Conservation (phyloP, 2,797 vertebrate genomes). For the Semotilus atromaculatus region DNA sequence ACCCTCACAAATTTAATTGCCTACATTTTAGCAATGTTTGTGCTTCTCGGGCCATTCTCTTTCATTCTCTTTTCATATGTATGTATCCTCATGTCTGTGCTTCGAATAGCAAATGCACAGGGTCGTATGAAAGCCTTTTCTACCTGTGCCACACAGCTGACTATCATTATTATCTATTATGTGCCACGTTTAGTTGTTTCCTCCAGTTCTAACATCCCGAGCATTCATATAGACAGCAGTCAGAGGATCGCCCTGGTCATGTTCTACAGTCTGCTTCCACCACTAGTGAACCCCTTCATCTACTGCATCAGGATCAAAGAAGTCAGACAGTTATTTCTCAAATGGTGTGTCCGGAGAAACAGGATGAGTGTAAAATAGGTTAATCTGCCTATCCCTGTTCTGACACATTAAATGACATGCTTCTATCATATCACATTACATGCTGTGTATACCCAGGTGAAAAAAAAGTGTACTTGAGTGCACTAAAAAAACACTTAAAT, state of each 20-base stretch:
- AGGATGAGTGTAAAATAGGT: neutral
- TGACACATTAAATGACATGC: too few relatives aligned
- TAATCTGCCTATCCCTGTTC: neutral
- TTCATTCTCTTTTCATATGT: constrained; percentile 71
- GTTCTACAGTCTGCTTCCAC: constrained; percentile 67
- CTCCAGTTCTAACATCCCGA: neutral
- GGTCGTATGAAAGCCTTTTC: constrained; percentile 70
- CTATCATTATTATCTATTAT: constrained; percentile 69
- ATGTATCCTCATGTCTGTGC: constrained; percentile 65
- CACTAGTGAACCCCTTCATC: constrained; percentile 62
- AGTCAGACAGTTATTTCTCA: constrained; percentile 53
- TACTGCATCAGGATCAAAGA: constrained; percentile 66
- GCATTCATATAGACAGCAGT: constrained; percentile 3
- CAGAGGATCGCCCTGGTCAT: constrained; percentile 56
- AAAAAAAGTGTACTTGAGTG: too few relatives aligned
- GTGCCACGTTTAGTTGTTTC: constrained; percentile 52
- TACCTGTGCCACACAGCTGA: constrained; percentile 70
- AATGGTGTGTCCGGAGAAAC: constrained; percentile 17
- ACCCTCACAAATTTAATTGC: constrained; percentile 55
- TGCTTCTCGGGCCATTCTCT: constrained; percentile 64
- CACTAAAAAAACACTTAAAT: too few relatives aligned
- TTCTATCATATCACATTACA: too few relatives aligned
- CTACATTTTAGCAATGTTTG: constrained; percentile 64
- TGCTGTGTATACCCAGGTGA: too few relatives aligned
- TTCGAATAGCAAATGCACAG: constrained; percentile 64